Base-by-base conservation (phyloP, 2,797 vertebrate genomes). In the Mus spretus region DNA sequence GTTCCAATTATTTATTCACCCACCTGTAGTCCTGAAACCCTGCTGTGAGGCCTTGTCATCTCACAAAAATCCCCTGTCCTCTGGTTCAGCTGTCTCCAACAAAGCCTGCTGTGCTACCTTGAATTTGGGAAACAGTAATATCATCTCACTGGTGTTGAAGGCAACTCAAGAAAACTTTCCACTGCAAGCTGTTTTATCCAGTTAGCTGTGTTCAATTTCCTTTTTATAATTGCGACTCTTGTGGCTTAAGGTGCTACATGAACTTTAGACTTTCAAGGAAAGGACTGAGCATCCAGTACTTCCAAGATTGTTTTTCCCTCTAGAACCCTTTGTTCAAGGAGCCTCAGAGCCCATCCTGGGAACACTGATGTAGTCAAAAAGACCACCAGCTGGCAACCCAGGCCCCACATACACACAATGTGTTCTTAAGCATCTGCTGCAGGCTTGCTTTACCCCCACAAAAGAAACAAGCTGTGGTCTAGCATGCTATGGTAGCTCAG, bases 391-490 rank as follows among this genome's bases (percentile, higher is more conserved):
- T 28, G 14, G 44, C n/a, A 24, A 81, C 14, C n/a, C 77, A 53
- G 53, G 79, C 24, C 22, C 3, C 84, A 11, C 24, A 13, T 26
- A 19, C 3, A 83, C 17, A 47, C 78, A 47, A 0, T 63, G 75
- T 77, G 88, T 83, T 78, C 50, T 92, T 89, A 59, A 53, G 78
- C 90, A 75, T 82, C 72, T 72, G 55, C 63, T 80, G 10, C 3
- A 0, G 31, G 37, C 55, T 91, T 1, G 0, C 4, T 82, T 96
- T 92, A 72, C 55, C 50, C 67, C 57, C 89, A 61, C 40, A 87
- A 97, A 95, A 91, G 61, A 78, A 96, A 82, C 89, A 96, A 82
- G 89, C 94, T 79, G 61, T 5, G 6, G 6, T 96, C 92, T 81
- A 55, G 91, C 67, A 47, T 37, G 8, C 80, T 87, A 13, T 20